phyloP scores from a whole-genome alignment of 2,888 invertebrate genomes.

The Troilus luridus region DNA sequence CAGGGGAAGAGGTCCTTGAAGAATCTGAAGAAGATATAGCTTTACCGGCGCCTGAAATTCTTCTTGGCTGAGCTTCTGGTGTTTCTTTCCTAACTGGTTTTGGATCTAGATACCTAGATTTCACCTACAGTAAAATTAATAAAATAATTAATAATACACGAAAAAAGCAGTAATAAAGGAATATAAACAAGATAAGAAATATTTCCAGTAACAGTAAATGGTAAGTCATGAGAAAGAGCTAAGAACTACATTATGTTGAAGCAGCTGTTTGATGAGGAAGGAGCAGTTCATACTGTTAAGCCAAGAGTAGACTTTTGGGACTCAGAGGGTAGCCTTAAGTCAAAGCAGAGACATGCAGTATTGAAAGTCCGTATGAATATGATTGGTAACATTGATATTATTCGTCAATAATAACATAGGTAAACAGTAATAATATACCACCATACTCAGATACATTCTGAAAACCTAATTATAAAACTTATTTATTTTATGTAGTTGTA shows the following conservation, averaged over 20 bases:
- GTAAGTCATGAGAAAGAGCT: not conserved
- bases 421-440: too few species aligned
- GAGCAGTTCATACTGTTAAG: not conserved
- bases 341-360: too few species aligned
- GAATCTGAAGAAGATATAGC: conserved; percentile 77
- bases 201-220: not conserved
- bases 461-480: too few species aligned
- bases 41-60: conserved; percentile 70
- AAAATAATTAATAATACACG: not conserved
- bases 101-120: conserved; percentile 78
- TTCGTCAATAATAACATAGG: too few species aligned
- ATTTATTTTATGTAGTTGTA: too few species aligned
- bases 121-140: conserved; percentile 68
- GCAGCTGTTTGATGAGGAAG: not conserved
- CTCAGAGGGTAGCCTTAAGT: too few species aligned
- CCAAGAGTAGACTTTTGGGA: too few species aligned
- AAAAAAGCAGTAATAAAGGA: not conserved
- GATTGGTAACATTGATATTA: too few species aligned
- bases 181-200: not conserved
- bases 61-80: conserved; percentile 64
- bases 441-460: too few species aligned
- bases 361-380: too few species aligned
- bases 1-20: conserved; percentile 79
- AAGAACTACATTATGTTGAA: too few species aligned
- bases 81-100: conserved; percentile 65